Conservation (phyloP, 2,113 vertebrate species). For the Aythya baeri region DNA sequence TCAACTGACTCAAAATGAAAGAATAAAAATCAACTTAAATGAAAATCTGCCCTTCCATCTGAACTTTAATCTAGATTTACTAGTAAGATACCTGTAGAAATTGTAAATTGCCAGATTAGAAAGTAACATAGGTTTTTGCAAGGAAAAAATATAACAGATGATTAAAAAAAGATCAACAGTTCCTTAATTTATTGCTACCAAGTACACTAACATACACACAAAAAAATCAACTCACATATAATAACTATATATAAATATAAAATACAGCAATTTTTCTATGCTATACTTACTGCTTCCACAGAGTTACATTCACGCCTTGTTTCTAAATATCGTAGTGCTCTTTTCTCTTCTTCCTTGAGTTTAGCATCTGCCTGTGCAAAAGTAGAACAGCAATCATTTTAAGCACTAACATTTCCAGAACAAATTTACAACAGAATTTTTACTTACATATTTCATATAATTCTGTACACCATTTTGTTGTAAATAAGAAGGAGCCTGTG, state of each 20-base stretch:
- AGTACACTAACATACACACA: background rate
- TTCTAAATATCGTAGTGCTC: slow-evolving; percentile 96
- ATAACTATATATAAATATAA: background rate
- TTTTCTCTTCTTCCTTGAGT: slow-evolving; percentile 98
- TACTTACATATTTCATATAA: slow-evolving; percentile 99
- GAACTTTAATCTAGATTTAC: background rate
- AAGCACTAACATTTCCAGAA: slow-evolving; percentile 42
- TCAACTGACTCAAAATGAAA: background rate
- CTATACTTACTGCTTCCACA: slow-evolving; percentile 94
- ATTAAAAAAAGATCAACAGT: background rate
- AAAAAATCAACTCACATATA: background rate
- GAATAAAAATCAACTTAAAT: background rate
- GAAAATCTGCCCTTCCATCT: background rate
- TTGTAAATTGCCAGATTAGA: background rate
- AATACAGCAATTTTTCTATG: background rate
- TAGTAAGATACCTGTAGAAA: background rate
- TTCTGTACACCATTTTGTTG: slow-evolving; percentile 99
- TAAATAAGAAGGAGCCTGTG: slow-evolving; percentile 96
- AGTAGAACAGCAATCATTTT: slow-evolving; percentile 76
- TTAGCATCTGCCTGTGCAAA: slow-evolving; percentile 95
- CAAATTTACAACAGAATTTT: slow-evolving; percentile 34
- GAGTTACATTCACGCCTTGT: slow-evolving; percentile 98
- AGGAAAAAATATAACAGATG: background rate
- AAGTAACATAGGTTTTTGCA: background rate
- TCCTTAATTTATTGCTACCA: background rate